Percentiles rank a stretch among this genome's conserved stretches.
Evolutionary conservation across 2,797 vertebrate genomes (phyloP).

Genomic region (Centropyge bicolor): DNA sequence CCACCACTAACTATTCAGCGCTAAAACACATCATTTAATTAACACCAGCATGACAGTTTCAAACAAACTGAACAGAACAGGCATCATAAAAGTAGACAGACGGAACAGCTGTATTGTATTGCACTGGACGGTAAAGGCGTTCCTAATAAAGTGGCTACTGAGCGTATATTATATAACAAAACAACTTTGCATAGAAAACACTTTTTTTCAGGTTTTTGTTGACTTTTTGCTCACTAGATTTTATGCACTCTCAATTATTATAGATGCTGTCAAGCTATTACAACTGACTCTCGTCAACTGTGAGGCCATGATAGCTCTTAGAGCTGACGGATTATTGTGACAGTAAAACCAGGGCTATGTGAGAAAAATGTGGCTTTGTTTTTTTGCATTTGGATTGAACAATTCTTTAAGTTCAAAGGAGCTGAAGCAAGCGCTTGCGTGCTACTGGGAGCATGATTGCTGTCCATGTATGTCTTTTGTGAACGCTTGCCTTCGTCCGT

Average conservation of each 20-base stretch:
- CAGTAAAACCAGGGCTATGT: not conserved
- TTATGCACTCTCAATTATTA: not conserved
- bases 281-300: not conserved
- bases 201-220: not conserved
- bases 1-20: not conserved
- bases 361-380: not conserved
- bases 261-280: not conserved
- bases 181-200: no score
- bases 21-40: no score
- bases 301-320: not conserved
- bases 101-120: fast-evolving
- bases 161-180: not conserved
- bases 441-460: not conserved
- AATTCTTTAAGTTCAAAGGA: not conserved
- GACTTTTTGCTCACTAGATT: not conserved
- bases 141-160: fast-evolving
- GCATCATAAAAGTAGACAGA: fast-evolving
- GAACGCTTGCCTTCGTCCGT: fast-evolving
- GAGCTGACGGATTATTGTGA: not conserved
- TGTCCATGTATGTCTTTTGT: fast-evolving
- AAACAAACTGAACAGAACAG: not conserved
- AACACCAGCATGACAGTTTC: not conserved
- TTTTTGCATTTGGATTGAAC: not conserved
- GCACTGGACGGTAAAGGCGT: not conserved
- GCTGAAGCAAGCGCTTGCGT: not conserved